A percentile compares a stretch with the other conserved stretches of the same genome.
These are phyloP conservation scores for Aricia artaxerxes DNA, from an alignment of 2,888 invertebrate genomes.

Conservation along the genomic window DNA sequence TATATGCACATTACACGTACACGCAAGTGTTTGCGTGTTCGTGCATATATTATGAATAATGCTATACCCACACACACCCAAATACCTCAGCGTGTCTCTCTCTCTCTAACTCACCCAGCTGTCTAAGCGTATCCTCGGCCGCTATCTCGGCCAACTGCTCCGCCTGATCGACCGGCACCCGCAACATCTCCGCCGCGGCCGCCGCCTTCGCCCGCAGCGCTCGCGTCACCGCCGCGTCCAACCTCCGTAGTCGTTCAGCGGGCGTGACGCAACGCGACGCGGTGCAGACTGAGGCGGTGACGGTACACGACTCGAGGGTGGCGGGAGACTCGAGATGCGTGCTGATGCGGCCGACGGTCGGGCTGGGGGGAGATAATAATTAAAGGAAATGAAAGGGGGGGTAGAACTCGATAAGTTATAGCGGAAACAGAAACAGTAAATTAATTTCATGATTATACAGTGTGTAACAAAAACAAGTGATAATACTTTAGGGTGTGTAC, in stretches of 20 bases:
- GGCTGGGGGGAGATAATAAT: constrained; percentile 40
- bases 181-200: constrained; percentile 57
- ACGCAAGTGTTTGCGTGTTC: too few species aligned
- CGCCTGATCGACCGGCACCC: constrained; percentile 54
- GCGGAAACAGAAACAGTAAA: too few species aligned
- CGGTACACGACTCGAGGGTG: constrained; percentile 48
- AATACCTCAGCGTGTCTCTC: not conserved
- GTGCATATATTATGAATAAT: too few species aligned
- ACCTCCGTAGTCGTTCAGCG: constrained; percentile 65
- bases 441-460: too few species aligned
- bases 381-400: too few species aligned
- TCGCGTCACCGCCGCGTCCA: constrained; percentile 60
- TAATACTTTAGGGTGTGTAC: too few species aligned
- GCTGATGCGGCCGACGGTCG: constrained; percentile 56
- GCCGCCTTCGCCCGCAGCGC: constrained; percentile 61
- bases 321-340: constrained; percentile 51
- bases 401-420: too few species aligned
- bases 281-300: constrained; percentile 42
- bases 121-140: constrained; percentile 62
- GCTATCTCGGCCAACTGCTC: constrained; percentile 63
- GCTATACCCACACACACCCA: too few species aligned
- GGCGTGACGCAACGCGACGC: constrained; percentile 47
- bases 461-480: too few species aligned
- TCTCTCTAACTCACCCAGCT: constrained; percentile 53
- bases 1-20: too few species aligned